These are phyloP conservation scores for Parotia lawesii DNA, from an alignment of 2,113 vertebrate genomes.

Conservation along the genomic window DNA sequence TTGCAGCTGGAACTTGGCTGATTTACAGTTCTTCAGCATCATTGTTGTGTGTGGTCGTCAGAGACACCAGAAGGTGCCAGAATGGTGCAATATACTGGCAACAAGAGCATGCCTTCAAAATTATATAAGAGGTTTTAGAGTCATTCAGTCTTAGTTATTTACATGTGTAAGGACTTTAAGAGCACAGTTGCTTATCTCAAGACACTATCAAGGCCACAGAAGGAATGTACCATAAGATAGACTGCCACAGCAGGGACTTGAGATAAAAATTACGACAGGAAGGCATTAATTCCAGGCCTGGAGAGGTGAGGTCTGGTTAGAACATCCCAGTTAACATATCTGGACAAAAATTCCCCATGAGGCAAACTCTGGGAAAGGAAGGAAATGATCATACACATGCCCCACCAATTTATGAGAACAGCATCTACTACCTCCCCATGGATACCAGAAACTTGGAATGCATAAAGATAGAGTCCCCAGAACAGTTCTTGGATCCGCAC, in stretches of 20 bases:
- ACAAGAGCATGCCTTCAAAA: not conserved
- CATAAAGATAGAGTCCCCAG: not conserved
- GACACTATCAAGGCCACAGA: not conserved
- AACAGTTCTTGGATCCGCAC: too few relatives aligned
- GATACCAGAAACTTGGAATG: not conserved
- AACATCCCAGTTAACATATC: not conserved
- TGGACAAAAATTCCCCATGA: not conserved
- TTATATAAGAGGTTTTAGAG: not conserved
- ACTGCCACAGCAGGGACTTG: not conserved
- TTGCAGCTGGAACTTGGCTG: not conserved
- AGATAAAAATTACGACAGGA: not conserved
- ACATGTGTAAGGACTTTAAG: fast-evolving
- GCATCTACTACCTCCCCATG: too few relatives aligned
- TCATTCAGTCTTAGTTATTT: not conserved
- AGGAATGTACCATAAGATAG: not conserved
- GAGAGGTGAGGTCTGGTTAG: not conserved
- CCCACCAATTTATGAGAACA: not conserved
- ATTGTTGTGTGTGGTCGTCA: not conserved
- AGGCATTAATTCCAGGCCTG: not conserved
- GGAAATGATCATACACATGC: not conserved
- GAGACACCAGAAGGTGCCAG: not conserved
- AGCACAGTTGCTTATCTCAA: not conserved
- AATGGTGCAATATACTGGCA: not conserved
- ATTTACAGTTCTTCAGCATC: not conserved
- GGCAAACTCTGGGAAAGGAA: not conserved